Conservation (phyloP, 2,113 vertebrate species). For the Cranoglanis bouderius region DNA sequence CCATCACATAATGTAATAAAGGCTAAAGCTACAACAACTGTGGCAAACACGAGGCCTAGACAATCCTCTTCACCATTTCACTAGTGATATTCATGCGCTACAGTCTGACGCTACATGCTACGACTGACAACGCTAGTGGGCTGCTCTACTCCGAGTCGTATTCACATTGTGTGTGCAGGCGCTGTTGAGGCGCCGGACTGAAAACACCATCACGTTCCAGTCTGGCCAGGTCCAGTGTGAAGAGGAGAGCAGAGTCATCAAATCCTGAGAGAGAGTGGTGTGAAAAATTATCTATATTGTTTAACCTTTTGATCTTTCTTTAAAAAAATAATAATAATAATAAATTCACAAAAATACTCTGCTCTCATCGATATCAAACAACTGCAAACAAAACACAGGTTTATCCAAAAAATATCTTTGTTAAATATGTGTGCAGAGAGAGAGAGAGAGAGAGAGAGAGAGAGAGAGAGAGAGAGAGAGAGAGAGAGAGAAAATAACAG, state of each 20-base stretch:
- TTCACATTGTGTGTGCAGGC: slow-evolving; percentile 79
- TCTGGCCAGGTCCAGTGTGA: slow-evolving; percentile 88
- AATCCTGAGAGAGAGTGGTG: slow-evolving; percentile 74
- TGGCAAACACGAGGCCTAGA: not conserved
- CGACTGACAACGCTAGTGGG: slow-evolving; percentile 18
- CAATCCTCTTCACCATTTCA: not conserved
- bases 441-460: not conserved
- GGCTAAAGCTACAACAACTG: not conserved
- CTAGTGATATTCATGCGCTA: slow-evolving; percentile 11
- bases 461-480: slow-evolving; percentile 10
- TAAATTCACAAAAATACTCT: too few relatives aligned
- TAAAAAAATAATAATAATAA: too few relatives aligned
- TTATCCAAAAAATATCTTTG: too few relatives aligned
- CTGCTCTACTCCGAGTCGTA: slow-evolving; percentile 58
- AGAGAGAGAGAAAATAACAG: slow-evolving; percentile 63
- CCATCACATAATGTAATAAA: not conserved
- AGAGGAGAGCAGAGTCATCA: slow-evolving; percentile 91
- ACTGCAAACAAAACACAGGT: too few relatives aligned
- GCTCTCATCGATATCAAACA: too few relatives aligned
- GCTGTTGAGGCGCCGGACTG: slow-evolving; percentile 81
- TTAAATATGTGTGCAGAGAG: too few relatives aligned
- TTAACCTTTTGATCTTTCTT: too few relatives aligned
- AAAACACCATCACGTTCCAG: slow-evolving; percentile 85
- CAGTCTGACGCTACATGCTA: slow-evolving; percentile 12
- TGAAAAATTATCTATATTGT: too few relatives aligned